Evolutionary conservation across 2,113 vertebrate genomes (phyloP), one percentile per base, ranked within the genome.

Genomic region (Protomyctophum bolini): DNA sequence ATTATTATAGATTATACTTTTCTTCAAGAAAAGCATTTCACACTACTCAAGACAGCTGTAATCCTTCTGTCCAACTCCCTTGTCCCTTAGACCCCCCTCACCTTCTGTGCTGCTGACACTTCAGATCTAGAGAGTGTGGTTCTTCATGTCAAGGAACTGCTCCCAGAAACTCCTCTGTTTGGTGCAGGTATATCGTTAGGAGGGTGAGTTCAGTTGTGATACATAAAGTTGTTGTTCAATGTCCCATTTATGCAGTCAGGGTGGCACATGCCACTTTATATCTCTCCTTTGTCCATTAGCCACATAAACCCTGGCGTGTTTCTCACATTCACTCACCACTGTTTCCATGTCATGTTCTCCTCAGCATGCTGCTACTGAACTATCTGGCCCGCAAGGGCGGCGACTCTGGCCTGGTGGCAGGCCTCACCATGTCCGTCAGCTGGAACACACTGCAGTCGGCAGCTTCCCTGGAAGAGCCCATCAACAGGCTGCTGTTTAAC

Each of bases 401-500:
- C 0, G 77, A 79, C 3, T 88, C 92, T 0, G 92, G 89, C 10
- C 29, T 96, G 71, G 83, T 90, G 64, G 95, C 94, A 0, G 94
- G 93, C 0, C 80, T 96, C 45, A 93, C 93, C 55, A 79, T 94
- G 8, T 95, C 94, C 0, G 89, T 91, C 0, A 91, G 88, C 66
- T 96, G 95, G 94, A 91, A 96, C 61, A 84, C 93, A 0, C 76
- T 78, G 8, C 92, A 93, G 82, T 94, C 94, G 0, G 86, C 74
- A 0, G 52, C 7, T 8, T 95, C 94, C 0, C 88, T 96, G 87
- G 94, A 96, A 69, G 86, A 86, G 29, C 94, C 94, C 0, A 90
- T 96, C 84, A 96, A 96, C 87, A 91, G 80, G 63, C 67, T 94
- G 64, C 89, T 96, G 47, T 97, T 96, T 76, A 96, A 94, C 72